These are phyloP conservation scores for Xiphias gladius DNA, from an alignment of 2,113 vertebrate species.

Conservation along the genomic window DNA sequence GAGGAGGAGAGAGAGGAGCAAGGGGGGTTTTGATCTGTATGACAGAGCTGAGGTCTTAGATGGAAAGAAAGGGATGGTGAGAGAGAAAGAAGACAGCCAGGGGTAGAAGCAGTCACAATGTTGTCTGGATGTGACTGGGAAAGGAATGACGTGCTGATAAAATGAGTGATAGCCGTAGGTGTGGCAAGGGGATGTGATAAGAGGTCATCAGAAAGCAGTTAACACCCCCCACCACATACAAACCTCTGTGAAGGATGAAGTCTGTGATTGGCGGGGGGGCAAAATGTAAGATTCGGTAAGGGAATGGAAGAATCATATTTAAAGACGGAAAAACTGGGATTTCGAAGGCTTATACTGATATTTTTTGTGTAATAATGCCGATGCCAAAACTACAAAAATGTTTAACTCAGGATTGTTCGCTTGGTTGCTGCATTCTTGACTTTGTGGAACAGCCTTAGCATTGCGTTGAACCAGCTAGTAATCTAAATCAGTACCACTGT, in stretches of 20 bases:
- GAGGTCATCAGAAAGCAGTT: constrained; percentile 28
- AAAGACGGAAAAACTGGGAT: neutral
- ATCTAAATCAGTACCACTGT: neutral
- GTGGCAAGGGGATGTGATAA: constrained; percentile 23
- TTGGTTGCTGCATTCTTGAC: neutral
- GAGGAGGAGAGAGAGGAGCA: constrained; percentile 22
- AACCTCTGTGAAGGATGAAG: neutral
- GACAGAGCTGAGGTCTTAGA: constrained; percentile 34
- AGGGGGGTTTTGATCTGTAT: constrained; percentile 35
- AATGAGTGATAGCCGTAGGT: constrained; percentile 30
- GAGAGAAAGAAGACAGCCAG: constrained; percentile 4
- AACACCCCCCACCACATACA: neutral
- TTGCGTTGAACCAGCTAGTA: neutral
- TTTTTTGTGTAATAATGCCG: neutral
- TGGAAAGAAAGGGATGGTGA: constrained; percentile 13
- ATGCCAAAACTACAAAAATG: neutral
- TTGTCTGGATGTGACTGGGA: constrained; percentile 34
- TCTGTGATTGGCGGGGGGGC: neutral
- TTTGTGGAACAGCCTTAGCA: neutral
- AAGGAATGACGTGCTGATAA: constrained; percentile 29
- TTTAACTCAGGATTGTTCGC: neutral
- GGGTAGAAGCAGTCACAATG: neutral
- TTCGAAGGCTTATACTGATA: neutral
- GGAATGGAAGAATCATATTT: neutral
- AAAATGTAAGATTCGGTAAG: neutral